phyloP scores from a whole-genome alignment of 2,797 vertebrate species.

The Urocyon cinereoargenteus region DNA sequence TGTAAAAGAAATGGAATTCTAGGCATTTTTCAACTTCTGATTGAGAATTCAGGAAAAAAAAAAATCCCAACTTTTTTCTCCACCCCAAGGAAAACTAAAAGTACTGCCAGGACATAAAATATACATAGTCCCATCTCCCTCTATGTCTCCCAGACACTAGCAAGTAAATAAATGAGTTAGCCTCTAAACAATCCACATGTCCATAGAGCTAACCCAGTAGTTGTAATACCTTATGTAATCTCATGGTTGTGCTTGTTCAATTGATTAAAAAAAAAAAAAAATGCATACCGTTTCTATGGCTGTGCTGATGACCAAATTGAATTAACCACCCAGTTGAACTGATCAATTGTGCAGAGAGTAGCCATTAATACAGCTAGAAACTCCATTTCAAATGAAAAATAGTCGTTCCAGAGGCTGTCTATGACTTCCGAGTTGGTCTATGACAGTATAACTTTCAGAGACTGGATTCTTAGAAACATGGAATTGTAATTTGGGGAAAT shows the following conservation, averaged over 20 bases:
- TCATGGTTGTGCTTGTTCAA: neutral
- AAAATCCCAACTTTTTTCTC: neutral
- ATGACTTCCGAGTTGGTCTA: neutral
- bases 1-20: neutral
- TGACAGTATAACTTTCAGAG: slow-evolving; percentile 45
- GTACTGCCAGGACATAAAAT: neutral
- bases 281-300: neutral
- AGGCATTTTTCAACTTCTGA: slow-evolving; percentile 40
- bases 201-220: neutral
- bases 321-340: slow-evolving; percentile 7
- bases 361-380: slow-evolving; percentile 47
- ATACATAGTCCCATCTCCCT: neutral
- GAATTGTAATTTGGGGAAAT: slow-evolving; percentile 46
- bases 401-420: neutral
- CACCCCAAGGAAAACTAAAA: neutral
- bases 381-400: slow-evolving; percentile 57
- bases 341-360: neutral
- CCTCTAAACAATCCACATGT: neutral
- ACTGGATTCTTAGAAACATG: neutral
- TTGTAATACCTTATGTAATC: neutral
- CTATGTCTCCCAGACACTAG: neutral
- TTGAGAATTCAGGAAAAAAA: neutral
- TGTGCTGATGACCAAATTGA: slow-evolving; percentile 24
- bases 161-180: neutral
- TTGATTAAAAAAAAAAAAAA: neutral